Evolutionary conservation across 2,888 invertebrate species (phyloP).

Genomic region (Drosophila paranaensis): DNA sequence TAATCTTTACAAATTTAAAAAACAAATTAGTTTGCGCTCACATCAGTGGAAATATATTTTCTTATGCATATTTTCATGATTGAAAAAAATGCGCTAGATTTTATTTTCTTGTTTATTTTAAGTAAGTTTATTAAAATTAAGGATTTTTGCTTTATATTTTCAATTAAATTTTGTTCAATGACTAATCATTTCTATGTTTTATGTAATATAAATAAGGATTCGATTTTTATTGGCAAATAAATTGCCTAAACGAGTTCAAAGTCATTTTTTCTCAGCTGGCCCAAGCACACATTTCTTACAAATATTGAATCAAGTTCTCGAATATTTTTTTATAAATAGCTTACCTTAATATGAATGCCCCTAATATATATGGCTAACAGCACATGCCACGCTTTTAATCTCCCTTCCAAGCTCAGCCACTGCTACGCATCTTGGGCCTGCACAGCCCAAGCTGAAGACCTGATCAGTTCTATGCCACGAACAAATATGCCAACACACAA

Average conservation of each 20-base stretch:
- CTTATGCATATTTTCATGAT: background rate
- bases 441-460: background rate
- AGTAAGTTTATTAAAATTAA: no score
- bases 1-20: no score
- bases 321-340: no score
- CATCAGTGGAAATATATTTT: background rate
- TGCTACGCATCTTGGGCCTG: background rate
- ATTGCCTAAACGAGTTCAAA: background rate
- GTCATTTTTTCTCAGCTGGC: background rate
- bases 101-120: no score
- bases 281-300: background rate
- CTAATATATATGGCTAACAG: background rate
- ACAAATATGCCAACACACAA: constrained; percentile 68
- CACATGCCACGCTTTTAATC: background rate
- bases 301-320: background rate
- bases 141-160: no score
- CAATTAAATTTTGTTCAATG: no score
- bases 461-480: constrained; percentile 21
- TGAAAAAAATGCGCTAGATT: background rate
- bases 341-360: background rate
- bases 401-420: background rate
- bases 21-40: background rate
- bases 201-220: no score
- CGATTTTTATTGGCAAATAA: background rate
- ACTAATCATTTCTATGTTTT: no score